These are phyloP conservation scores for Propsilocerus akamusi DNA, from an alignment of 1,140 invertebrate species.

Conservation along the genomic window DNA sequence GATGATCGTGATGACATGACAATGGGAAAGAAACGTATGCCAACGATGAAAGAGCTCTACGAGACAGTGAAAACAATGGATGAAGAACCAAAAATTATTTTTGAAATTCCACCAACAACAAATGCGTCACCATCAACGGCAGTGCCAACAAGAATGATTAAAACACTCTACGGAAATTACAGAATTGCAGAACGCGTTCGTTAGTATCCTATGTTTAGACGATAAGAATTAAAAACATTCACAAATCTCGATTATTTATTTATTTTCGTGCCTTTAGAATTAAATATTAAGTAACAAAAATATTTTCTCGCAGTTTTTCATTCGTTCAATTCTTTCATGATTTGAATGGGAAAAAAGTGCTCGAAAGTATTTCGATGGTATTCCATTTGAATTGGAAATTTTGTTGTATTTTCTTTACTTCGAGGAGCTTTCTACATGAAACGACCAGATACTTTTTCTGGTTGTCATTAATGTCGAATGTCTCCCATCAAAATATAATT, in stretches of 20 bases:
- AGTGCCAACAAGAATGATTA: not conserved
- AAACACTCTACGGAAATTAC: not conserved
- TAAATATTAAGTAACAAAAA: not conserved
- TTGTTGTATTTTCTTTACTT: not conserved
- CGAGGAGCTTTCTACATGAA: no score
- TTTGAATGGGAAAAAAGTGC: not conserved
- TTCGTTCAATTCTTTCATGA: not conserved
- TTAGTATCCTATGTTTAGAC: no score
- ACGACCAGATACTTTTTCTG: no score
- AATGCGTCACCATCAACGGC: no score
- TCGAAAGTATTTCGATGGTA: not conserved
- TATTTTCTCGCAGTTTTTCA: not conserved
- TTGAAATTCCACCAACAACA: not conserved
- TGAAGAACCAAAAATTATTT: not conserved
- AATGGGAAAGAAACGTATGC: not conserved
- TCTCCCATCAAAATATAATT: no score
- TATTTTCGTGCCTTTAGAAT: not conserved
- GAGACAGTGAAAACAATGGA: constrained; percentile 1
- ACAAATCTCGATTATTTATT: not conserved
- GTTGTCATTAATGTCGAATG: no score
- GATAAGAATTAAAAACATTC: not conserved
- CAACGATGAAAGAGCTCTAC: not conserved
- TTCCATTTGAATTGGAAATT: not conserved
- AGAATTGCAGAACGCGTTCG: no score
- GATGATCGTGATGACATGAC: not conserved